These are phyloP conservation scores for Poeciliopsis infans DNA, from an alignment of 2,797 vertebrate species.

Conservation along the genomic window DNA sequence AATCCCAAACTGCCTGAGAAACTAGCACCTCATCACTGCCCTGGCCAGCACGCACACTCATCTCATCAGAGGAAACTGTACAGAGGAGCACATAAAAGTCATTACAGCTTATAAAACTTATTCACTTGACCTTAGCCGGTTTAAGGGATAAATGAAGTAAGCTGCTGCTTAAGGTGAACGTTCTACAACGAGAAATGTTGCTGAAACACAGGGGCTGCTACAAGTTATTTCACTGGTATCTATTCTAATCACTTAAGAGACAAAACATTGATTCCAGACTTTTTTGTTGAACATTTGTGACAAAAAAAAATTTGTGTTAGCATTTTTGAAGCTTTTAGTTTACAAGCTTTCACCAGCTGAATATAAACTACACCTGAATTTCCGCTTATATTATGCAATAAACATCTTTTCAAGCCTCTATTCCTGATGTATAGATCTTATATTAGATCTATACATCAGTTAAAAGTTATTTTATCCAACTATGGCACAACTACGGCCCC, in stretches of 20 bases:
- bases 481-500: too few relatives aligned
- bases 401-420: not conserved
- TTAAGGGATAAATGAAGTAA: not conserved
- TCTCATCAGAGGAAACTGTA: slow-evolving; percentile 86
- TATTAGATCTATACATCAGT: not conserved
- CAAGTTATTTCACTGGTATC: not conserved
- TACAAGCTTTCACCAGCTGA: not conserved
- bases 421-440: not conserved
- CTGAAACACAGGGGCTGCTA: not conserved
- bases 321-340: not conserved
- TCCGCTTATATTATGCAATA: not conserved
- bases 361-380: not conserved
- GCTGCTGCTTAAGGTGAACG: not conserved
- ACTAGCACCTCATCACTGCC: slow-evolving; percentile 94
- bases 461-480: not conserved
- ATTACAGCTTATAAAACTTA: slow-evolving; percentile 23
- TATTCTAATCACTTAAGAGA: not conserved
- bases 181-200: not conserved
- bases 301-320: not conserved
- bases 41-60: slow-evolving; percentile 87
- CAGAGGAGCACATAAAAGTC: slow-evolving; percentile 50
- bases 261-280: not conserved
- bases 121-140: not conserved
- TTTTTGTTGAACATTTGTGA: too few relatives aligned
- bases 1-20: slow-evolving; percentile 96